Evolutionary conservation across 2,113 vertebrate species (phyloP).

Genomic region (Chrysemys picta): DNA sequence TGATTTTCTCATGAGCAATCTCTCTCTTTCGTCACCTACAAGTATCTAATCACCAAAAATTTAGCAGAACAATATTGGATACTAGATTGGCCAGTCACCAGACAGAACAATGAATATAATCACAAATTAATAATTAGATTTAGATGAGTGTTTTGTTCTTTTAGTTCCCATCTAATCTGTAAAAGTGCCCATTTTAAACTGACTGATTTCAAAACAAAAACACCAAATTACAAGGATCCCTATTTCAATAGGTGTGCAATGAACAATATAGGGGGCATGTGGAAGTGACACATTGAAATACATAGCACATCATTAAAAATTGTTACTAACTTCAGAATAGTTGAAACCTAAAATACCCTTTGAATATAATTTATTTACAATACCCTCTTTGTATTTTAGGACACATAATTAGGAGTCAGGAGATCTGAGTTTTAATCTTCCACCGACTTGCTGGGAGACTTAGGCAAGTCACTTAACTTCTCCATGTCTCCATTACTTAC

Average conservation of each 20-base stretch:
- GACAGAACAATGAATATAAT: neutral
- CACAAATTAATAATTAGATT: constrained; percentile 24
- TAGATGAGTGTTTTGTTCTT: neutral
- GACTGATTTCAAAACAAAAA: neutral
- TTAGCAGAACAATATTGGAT: neutral
- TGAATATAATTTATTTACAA: neutral
- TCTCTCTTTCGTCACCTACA: neutral
- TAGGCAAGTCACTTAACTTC: neutral
- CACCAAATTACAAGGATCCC: neutral
- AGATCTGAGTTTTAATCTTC: neutral
- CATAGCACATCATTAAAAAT: too few species aligned
- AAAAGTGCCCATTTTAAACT: neutral
- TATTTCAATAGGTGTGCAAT: neutral
- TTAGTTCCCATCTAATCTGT: neutral
- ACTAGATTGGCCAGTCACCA: neutral
- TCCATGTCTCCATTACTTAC: constrained; percentile 36
- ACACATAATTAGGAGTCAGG: neutral
- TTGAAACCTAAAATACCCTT: neutral
- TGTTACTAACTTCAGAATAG: neutral
- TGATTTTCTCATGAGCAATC: neutral
- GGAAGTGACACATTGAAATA: neutral
- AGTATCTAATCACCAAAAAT: neutral
- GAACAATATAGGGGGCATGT: neutral
- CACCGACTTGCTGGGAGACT: neutral
- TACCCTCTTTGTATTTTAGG: neutral